These are phyloP conservation scores for Zaprionus nigranus DNA, from an alignment of 1,140 invertebrate species.

Conservation along the genomic window DNA sequence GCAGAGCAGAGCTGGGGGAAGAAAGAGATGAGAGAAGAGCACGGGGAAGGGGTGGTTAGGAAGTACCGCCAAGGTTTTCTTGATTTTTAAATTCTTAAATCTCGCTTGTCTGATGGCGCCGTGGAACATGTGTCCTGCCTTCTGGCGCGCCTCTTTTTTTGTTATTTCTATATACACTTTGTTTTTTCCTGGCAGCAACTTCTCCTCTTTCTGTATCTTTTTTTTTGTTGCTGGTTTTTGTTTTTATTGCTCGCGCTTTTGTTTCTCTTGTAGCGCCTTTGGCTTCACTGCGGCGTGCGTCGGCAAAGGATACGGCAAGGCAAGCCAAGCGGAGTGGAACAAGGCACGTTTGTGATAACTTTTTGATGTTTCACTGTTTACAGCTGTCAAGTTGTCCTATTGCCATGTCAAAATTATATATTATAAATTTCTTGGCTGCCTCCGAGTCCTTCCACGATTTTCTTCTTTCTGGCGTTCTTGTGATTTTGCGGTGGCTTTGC, in stretches of 20 bases:
- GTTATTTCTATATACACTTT: constrained; percentile 11
- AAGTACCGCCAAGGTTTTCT: constrained; percentile 62
- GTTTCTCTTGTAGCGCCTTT: constrained; percentile 46
- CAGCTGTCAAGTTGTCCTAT: constrained; percentile 78
- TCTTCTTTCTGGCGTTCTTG: too few species aligned
- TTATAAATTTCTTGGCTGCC: constrained; percentile 60
- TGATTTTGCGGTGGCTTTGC: constrained; percentile 39
- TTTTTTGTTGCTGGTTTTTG: constrained; percentile 16
- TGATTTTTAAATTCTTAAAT: constrained; percentile 65
- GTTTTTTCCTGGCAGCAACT: not conserved
- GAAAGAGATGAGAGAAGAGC: constrained; percentile 5
- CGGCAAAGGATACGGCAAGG: constrained; percentile 30
- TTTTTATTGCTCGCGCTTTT: constrained; percentile 53
- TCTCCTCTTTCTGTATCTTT: not conserved
- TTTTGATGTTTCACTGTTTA: constrained; percentile 76
- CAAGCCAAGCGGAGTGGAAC: not conserved
- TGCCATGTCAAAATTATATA: constrained; percentile 74
- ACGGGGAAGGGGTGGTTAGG: constrained; percentile 20
- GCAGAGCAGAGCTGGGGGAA: constrained; percentile 2
- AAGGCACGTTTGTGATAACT: constrained; percentile 62
- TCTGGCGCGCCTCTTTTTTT: constrained; percentile 27
- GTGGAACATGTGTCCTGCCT: constrained; percentile 68
- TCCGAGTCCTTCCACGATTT: not conserved
- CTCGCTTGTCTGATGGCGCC: constrained; percentile 49
- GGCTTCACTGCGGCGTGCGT: constrained; percentile 1